Evolutionary conservation across 2,888 invertebrate genomes (phyloP).

Genomic region (Mechanitis messenoides): DNA sequence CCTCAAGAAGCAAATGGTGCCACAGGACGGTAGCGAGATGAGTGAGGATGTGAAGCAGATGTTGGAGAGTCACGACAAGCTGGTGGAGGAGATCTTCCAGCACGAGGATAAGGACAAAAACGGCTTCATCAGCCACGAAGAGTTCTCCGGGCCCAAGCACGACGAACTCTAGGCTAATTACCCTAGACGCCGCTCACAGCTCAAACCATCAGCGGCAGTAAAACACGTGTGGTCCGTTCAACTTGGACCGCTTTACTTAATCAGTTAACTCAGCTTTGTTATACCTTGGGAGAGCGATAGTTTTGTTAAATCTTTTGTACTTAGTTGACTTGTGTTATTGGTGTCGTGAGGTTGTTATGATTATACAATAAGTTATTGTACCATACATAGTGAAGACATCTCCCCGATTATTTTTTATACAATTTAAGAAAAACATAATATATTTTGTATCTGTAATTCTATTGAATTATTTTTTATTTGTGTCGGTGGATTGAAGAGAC

Average conservation of each 20-base stretch:
- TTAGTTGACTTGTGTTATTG: conserved; percentile 56
- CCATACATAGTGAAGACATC: not conserved
- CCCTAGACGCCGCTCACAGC: not conserved
- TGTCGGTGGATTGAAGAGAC: not conserved
- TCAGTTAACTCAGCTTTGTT: conserved; percentile 1
- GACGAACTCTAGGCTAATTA: conserved; percentile 87
- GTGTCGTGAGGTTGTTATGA: conserved; percentile 48
- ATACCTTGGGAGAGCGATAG: conserved; percentile 9
- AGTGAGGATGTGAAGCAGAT: conserved; percentile 88
- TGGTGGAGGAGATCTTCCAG: conserved; percentile 97
- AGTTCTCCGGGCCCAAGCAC: conserved; percentile 98
- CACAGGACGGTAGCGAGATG: conserved; percentile 83
- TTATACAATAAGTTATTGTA: conserved; percentile 29
- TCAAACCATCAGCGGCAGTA: conserved; percentile 3
- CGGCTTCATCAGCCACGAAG: conserved; percentile 95
- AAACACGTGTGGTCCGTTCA: conserved; percentile 6
- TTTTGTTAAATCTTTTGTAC: conserved; percentile 48
- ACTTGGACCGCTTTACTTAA: no score
- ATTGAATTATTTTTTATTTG: conserved; percentile 7
- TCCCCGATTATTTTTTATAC: not conserved
- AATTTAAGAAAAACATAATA: conserved; percentile 5
- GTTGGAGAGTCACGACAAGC: conserved; percentile 92
- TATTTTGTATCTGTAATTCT: conserved; percentile 7
- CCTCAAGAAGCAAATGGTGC: conserved; percentile 93
- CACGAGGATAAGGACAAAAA: conserved; percentile 98